Conservation (phyloP, 2,888 invertebrate species). For the Stenolophus ochropezus region DNA sequence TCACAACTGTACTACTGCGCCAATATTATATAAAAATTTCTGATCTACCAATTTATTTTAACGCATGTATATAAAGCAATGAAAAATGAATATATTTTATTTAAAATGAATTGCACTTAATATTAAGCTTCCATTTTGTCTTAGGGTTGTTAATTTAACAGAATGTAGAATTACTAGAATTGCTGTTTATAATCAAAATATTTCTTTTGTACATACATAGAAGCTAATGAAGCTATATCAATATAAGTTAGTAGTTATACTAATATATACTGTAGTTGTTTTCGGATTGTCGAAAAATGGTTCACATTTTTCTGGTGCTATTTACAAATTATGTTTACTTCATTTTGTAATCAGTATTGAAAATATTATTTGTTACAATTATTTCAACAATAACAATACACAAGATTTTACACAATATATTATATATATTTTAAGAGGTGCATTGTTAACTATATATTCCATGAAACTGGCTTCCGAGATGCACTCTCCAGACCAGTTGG, state of each 20-base stretch:
- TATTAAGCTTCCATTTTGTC: conserved; percentile 20
- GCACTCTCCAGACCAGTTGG: too few relatives aligned
- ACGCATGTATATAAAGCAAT: not conserved
- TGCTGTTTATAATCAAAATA: conserved; percentile 3
- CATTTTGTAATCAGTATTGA: not conserved
- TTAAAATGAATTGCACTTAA: not conserved
- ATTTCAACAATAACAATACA: not conserved
- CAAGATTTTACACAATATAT: not conserved
- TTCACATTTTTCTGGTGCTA: conserved; percentile 6
- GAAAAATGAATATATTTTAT: not conserved
- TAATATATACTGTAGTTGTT: not conserved
- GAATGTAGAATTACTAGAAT: conserved; percentile 2
- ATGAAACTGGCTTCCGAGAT: too few relatives aligned
- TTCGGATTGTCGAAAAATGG: conserved; percentile 8
- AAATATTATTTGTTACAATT: not conserved
- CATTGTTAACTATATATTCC: too few relatives aligned
- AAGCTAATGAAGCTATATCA: not conserved
- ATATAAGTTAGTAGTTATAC: not conserved
- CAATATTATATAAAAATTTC: too few relatives aligned
- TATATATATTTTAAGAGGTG: not conserved
- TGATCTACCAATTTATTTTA: not conserved
- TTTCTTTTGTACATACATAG: not conserved
- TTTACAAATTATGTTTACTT: conserved; percentile 10
- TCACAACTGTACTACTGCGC: not conserved
- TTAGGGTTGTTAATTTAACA: not conserved